A percentile compares a stretch with the other conserved stretches of the same genome.
Evolutionary conservation across 2,888 invertebrate species (phyloP).

Genomic region (Ochropacha duplaris): DNA sequence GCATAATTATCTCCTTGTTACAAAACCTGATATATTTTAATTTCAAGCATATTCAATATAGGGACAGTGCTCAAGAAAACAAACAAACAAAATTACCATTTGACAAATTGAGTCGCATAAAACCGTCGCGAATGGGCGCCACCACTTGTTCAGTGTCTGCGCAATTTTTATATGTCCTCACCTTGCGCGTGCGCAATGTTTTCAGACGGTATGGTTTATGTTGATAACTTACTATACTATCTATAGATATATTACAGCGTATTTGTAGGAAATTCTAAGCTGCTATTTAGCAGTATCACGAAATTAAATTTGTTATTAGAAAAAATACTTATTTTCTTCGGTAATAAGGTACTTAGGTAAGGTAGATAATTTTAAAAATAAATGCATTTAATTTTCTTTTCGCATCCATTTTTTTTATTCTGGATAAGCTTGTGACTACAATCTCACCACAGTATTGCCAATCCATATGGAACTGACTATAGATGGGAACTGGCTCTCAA

Average conservation of each 20-base stretch:
- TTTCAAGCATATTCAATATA: neutral
- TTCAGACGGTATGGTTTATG: neutral
- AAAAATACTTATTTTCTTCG: too few relatives aligned
- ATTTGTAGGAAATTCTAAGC: neutral
- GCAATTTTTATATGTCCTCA: conserved; percentile 59
- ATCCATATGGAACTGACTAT: too few relatives aligned
- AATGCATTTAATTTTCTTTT: too few relatives aligned
- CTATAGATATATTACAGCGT: neutral
- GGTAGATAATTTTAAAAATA: too few relatives aligned
- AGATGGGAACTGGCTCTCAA: too few relatives aligned
- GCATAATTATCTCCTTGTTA: neutral
- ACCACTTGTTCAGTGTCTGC: conserved; percentile 51
- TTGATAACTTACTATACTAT: neutral
- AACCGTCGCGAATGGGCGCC: conserved; percentile 51
- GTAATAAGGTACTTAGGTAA: too few relatives aligned
- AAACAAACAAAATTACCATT: conserved; percentile 37
- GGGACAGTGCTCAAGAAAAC: conserved; percentile 8
- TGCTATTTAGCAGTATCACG: too few relatives aligned
- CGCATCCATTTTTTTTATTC: too few relatives aligned
- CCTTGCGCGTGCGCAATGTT: conserved; percentile 20
- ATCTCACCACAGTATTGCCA: too few relatives aligned
- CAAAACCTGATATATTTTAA: neutral
- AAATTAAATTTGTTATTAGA: too few relatives aligned
- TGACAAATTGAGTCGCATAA: conserved; percentile 62
- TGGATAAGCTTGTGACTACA: too few relatives aligned